Percentiles rank a stretch among this genome's conserved stretches.
These are phyloP conservation scores for Actenoides lindsayi DNA, from an alignment of 2,113 vertebrate genomes.

Conservation along the genomic window DNA sequence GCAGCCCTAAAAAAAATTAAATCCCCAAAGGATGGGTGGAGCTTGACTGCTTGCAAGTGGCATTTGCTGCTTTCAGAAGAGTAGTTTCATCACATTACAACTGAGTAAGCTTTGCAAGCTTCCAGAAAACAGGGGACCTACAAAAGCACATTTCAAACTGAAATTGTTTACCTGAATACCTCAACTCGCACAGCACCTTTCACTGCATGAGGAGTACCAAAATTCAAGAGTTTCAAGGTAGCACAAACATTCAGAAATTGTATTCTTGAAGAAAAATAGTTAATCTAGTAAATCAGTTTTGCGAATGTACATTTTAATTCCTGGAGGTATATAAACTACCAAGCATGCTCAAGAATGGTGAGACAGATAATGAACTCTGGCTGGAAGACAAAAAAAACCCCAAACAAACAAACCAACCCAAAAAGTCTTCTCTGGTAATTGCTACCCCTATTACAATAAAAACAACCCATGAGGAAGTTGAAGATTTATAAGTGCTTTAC, in stretches of 20 bases:
- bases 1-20: not conserved
- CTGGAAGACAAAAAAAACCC: not conserved
- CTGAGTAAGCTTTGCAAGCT: not conserved
- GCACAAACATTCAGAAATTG: not conserved
- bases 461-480: not conserved
- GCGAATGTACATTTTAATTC: not conserved
- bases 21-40: not conserved
- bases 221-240: not conserved
- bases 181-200: not conserved
- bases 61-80: not conserved
- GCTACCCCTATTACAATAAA: not conserved
- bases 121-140: not conserved
- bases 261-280: not conserved
- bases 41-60: not conserved
- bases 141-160: not conserved
- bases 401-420: too few species aligned
- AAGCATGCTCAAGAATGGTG: not conserved
- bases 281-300: not conserved
- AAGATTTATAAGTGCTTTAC: not conserved
- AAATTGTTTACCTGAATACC: not conserved
- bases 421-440: not conserved
- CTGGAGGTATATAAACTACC: not conserved
- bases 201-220: not conserved
- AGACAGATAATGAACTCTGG: not conserved
- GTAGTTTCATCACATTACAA: not conserved